These are phyloP conservation scores for Rotaria sp. DNA, from an alignment of 2,888 invertebrate genomes.

Conservation along the genomic window DNA sequence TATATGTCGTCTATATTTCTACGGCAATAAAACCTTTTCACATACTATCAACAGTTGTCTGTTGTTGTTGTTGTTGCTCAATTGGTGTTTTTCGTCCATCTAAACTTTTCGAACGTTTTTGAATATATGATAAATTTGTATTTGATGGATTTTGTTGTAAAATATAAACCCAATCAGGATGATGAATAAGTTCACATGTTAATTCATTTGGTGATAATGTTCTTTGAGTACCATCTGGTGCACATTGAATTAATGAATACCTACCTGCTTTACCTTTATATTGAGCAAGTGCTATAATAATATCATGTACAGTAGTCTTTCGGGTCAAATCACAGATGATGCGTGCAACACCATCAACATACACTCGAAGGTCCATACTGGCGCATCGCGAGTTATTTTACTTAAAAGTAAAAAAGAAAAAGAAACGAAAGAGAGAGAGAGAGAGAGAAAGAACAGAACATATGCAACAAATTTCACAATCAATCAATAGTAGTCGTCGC, in stretches of 20 bases:
- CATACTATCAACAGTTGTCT: background rate
- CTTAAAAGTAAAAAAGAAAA: background rate
- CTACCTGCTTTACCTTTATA: conserved; percentile 9
- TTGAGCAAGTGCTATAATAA: conserved; percentile 20
- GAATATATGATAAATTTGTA: background rate
- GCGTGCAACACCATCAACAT: conserved; percentile 15
- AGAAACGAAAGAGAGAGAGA: background rate
- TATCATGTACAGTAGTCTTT: conserved; percentile 14
- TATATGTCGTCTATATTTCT: background rate
- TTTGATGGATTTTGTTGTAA: background rate
- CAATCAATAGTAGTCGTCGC: background rate
- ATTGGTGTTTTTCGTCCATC: background rate
- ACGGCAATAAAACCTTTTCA: background rate
- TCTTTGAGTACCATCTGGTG: background rate
- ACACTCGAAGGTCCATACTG: conserved; percentile 26
- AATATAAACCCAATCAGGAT: conserved; percentile 19
- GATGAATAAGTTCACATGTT: background rate
- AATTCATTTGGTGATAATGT: background rate
- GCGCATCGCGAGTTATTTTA: background rate
- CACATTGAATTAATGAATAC: conserved; percentile 7
- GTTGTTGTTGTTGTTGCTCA: background rate
- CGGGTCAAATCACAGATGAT: conserved; percentile 26
- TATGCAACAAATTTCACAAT: background rate
- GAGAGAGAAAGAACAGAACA: background rate
- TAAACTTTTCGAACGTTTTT: conserved; percentile 20